Evolutionary conservation across 64 coral and sea anemone genomes (phyloP).

Genomic region (Stylophora pistillata): DNA sequence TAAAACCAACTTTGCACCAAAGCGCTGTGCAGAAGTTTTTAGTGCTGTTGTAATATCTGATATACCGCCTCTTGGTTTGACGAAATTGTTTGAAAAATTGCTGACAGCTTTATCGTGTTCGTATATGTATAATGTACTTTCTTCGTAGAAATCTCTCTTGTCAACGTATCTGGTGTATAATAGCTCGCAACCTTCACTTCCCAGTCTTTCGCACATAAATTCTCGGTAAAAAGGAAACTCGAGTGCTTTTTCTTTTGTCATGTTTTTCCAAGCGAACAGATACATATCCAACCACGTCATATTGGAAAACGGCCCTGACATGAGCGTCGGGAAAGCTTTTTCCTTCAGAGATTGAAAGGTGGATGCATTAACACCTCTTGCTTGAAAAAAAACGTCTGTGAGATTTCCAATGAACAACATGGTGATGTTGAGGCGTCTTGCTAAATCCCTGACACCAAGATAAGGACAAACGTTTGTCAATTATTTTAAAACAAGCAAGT

Average conservation of each 20-base stretch:
- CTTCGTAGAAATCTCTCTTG: neutral
- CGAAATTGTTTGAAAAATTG: neutral
- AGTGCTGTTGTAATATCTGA: neutral
- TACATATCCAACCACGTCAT: neutral
- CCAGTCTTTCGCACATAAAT: neutral
- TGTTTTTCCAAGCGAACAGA: neutral
- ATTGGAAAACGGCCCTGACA: neutral
- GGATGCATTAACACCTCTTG: neutral
- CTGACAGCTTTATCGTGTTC: neutral
- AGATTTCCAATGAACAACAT: neutral
- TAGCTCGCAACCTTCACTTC: neutral
- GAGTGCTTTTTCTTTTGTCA: neutral
- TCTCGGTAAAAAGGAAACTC: neutral
- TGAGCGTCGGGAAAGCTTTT: neutral
- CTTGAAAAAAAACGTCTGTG: neutral
- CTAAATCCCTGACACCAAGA: neutral
- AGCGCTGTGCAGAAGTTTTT: too few relatives aligned
- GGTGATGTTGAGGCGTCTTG: neutral
- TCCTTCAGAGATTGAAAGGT: neutral
- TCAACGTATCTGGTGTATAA: neutral
- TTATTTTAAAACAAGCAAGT: too few relatives aligned
- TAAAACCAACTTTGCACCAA: neutral
- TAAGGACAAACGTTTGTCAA: neutral
- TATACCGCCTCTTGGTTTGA: neutral
- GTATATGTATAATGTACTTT: neutral